phyloP scores from a whole-genome alignment of 2,797 vertebrate species.

The Sebastolobus altivelis region DNA sequence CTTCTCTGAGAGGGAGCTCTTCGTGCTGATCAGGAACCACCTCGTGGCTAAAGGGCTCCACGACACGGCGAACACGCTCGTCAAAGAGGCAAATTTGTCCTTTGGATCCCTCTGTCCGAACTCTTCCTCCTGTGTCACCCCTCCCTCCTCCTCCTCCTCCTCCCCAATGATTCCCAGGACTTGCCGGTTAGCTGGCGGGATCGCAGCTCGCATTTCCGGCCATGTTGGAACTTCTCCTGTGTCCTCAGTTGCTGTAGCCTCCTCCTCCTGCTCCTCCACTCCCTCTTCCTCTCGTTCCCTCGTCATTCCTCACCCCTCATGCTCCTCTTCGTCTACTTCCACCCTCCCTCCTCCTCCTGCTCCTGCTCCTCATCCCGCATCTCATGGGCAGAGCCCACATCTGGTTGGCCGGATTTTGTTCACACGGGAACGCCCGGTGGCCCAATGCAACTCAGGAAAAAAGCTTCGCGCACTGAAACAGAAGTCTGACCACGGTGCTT shows the following conservation, averaged over 20 bases:
- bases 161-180: slow-evolving; percentile 83
- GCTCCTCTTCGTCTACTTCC: slow-evolving; percentile 52
- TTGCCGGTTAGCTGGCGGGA: slow-evolving; percentile 89
- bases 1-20: slow-evolving; percentile 94
- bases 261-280: slow-evolving; percentile 17
- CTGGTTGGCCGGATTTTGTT: slow-evolving; percentile 94
- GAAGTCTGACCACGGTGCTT: slow-evolving; percentile 97
- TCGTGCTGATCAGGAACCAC: slow-evolving; percentile 95
- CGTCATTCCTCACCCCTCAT: not conserved
- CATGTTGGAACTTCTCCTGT: slow-evolving; percentile 77
- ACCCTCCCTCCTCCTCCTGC: slow-evolving; percentile 45
- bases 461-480: slow-evolving; percentile 91
- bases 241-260: not conserved
- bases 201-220: slow-evolving; percentile 83
- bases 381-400: slow-evolving; percentile 77
- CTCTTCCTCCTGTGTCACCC: slow-evolving; percentile 83
- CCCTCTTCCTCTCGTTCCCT: slow-evolving; percentile 71
- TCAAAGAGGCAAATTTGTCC: slow-evolving; percentile 92
- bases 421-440: slow-evolving; percentile 88
- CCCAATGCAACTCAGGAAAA: slow-evolving; percentile 81
- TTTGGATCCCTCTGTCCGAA: slow-evolving; percentile 84
- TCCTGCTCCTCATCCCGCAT: slow-evolving; percentile 40
- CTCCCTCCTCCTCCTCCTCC: slow-evolving; percentile 63
- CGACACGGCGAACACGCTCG: slow-evolving; percentile 89
- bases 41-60: slow-evolving; percentile 93